phyloP scores from a whole-genome alignment of 30 jellyfish, hydroid and myxozoan species.

The Hydractinia echinata region DNA sequence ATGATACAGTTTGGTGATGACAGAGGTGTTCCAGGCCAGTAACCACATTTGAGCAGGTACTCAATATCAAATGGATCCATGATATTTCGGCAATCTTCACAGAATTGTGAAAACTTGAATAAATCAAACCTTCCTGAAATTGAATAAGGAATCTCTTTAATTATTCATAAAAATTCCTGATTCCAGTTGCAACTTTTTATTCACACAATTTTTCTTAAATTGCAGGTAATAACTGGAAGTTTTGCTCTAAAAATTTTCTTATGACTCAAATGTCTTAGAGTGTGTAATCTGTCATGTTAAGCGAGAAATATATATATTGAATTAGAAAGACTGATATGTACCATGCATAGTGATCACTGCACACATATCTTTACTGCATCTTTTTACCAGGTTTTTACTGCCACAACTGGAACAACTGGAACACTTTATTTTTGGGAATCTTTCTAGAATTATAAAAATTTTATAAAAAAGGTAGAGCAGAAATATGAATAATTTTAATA shows the following conservation, averaged over 20 bases:
- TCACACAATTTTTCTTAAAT: no score
- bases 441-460: no score
- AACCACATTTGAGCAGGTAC: slow-evolving; percentile 20
- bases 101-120: neutral
- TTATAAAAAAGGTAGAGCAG: no score
- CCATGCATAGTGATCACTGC: slow-evolving; percentile 1
- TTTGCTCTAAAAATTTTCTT: no score
- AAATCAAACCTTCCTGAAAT: slow-evolving; percentile 35
- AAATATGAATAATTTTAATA: no score
- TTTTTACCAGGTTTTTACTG: neutral
- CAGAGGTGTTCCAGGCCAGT: slow-evolving; percentile 41
- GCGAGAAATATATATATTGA: neutral
- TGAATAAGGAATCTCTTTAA: neutral
- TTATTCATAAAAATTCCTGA: neutral
- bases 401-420: no score
- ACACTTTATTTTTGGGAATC: no score
- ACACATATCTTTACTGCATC: slow-evolving; percentile 5
- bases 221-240: no score
- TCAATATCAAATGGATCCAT: slow-evolving; percentile 23
- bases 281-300: no score
- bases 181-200: no score
- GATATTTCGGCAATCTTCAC: slow-evolving; percentile 24
- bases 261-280: no score
- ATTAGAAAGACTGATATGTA: neutral
- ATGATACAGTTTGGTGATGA: neutral